Evolutionary conservation across 2,797 vertebrate species (phyloP).

Genomic region (Enteromius unitaeniatus): DNA sequence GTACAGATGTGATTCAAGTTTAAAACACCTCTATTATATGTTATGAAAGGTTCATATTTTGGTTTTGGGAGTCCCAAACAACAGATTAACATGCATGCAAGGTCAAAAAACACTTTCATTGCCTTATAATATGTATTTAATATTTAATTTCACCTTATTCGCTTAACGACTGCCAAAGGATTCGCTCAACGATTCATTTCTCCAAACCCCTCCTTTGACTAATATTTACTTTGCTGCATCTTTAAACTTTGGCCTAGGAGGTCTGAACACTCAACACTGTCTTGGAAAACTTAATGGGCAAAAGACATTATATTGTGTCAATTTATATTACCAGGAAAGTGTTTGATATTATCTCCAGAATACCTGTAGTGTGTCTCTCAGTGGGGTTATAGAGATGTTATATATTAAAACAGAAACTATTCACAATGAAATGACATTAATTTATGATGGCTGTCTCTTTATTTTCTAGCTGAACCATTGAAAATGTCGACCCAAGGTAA

Average conservation of each 20-base stretch:
- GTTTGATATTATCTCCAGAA: background rate
- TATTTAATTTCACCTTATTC: too few species aligned
- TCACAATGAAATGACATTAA: background rate
- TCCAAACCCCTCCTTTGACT: too few species aligned
- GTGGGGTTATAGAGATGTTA: too few species aligned
- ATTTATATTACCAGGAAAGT: background rate
- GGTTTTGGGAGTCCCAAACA: too few species aligned
- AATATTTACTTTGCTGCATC: background rate
- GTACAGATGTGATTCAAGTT: background rate
- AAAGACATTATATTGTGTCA: background rate
- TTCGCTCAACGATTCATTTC: too few species aligned
- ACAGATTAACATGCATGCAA: too few species aligned
- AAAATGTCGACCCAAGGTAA: conserved; percentile 68
- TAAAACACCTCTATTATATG: too few species aligned
- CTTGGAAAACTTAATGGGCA: background rate
- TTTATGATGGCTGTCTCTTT: conserved; percentile 38
- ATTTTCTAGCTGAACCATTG: conserved; percentile 60
- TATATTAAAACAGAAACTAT: background rate
- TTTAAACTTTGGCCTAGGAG: background rate
- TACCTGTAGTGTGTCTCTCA: background rate
- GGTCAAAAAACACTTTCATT: too few species aligned
- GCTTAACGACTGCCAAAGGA: too few species aligned
- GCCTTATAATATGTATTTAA: too few species aligned
- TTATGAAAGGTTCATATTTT: too few species aligned
- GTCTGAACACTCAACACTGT: background rate